These are phyloP conservation scores for Volucella inflata DNA, from an alignment of 2,888 invertebrate genomes.

Conservation along the genomic window DNA sequence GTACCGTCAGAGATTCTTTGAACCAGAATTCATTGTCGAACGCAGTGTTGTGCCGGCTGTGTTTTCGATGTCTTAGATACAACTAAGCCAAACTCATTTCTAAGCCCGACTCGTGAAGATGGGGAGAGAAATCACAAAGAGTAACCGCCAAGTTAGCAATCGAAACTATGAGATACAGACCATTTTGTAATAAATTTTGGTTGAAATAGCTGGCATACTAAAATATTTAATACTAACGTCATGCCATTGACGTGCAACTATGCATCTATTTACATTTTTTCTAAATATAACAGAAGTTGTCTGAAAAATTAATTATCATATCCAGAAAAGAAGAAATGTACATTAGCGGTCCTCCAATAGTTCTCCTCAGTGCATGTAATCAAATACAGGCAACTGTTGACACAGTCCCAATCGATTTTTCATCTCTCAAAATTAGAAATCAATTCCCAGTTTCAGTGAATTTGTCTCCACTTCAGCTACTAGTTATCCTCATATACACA, in stretches of 20 bases:
- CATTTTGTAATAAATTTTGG: too few relatives aligned
- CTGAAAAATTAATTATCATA: slow-evolving; percentile 69
- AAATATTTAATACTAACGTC: too few relatives aligned
- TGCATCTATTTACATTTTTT: background rate
- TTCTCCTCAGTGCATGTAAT: slow-evolving; percentile 30
- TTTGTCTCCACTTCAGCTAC: slow-evolving; percentile 18
- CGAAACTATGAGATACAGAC: too few relatives aligned
- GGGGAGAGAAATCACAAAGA: too few relatives aligned
- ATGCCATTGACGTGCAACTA: background rate
- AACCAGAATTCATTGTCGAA: too few relatives aligned
- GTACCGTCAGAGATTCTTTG: too few relatives aligned
- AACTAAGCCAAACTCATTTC: too few relatives aligned
- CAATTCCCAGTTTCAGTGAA: slow-evolving; percentile 59
- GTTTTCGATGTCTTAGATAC: too few relatives aligned
- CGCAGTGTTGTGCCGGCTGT: too few relatives aligned
- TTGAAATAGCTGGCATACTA: too few relatives aligned
- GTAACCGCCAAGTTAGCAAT: too few relatives aligned
- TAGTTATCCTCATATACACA: background rate
- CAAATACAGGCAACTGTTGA: slow-evolving; percentile 62
- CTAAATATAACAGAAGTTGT: slow-evolving; percentile 19
- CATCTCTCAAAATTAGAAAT: slow-evolving; percentile 75
- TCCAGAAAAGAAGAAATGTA: slow-evolving; percentile 26
- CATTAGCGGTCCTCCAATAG: slow-evolving; percentile 33
- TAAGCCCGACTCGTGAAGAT: too few relatives aligned
- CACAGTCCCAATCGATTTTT: slow-evolving; percentile 74